Base-by-base conservation (phyloP, 2,797 vertebrate species). In the Schizopygopsis malacanthus region DNA sequence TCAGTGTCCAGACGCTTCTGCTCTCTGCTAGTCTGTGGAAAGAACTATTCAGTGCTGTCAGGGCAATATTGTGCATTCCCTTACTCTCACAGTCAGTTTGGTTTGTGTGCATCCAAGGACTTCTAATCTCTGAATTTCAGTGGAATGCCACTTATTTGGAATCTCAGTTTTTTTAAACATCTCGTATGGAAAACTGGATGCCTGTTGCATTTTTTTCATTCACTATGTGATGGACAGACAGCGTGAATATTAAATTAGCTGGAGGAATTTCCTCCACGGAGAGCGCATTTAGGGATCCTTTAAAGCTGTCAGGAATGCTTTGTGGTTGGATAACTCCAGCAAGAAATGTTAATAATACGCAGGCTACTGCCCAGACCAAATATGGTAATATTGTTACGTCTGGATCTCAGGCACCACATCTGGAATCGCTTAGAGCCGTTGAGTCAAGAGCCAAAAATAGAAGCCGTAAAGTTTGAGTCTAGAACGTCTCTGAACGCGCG, bases 351-450 rank as follows among this genome's bases (percentile, higher is more conserved):
- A 97, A 98, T 98, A 98, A 98, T 97, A 33, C 33, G 97, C 95
- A 94, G 95, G 95, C 97, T 98, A 97, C 97, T 98, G 97, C 97
- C 63, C 97, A 96, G 97, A 98, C 97, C 98, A 98, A 98, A 98
- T 99, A 99, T 98, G 98, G 98, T 93, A 95, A 98, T 98, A 97
- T 96, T 96, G 97, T 99, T 98, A 98, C 97, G 97, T 99, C 96
- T 98, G 96, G 96, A 96, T n/a, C 95, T 96, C 95, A 95, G 95
- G 96, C 94, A 94, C 95, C 95, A 90, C 97, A 98, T 98, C 98
- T 99, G 98, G 97, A 98, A 97, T 93, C 91, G 94, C 94, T 98
- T 97, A 96, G 90, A 92, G 94, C 90, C 8, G n/a, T 77, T 77
- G 85, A 87, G 84, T 71, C 77, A 91, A 89, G 93, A 85, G 92